Evolutionary conservation across 2,113 vertebrate genomes (phyloP).

Genomic region (Donacobius atricapilla): DNA sequence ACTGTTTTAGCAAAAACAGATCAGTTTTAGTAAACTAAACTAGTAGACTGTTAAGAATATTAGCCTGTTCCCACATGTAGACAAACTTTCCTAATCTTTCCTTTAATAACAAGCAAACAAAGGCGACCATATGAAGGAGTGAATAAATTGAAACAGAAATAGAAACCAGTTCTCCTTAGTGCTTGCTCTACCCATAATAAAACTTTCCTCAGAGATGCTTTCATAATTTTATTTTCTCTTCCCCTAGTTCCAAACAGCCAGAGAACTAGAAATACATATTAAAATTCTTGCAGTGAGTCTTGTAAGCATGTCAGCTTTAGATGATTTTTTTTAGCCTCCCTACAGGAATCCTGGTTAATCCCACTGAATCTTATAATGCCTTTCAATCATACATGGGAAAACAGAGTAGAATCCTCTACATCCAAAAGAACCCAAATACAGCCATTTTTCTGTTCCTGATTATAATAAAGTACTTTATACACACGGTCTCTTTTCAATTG

Average conservation of each 20-base stretch:
- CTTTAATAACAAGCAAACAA: not conserved
- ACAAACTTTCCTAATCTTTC: not conserved
- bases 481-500: not conserved
- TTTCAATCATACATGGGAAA: slow-evolving; percentile 41
- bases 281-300: slow-evolving; percentile 34
- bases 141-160: not conserved
- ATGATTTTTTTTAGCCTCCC: slow-evolving; percentile 29
- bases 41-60: not conserved
- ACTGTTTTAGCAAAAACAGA: not conserved
- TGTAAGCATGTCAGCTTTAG: slow-evolving; percentile 50
- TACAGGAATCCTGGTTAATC: slow-evolving; percentile 41
- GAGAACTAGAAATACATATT: slow-evolving; percentile 10
- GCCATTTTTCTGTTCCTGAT: not conserved
- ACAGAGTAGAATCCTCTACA: not conserved
- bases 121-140: not conserved
- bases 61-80: not conserved
- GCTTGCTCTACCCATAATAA: not conserved
- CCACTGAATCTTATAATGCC: slow-evolving; percentile 28
- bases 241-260: not conserved
- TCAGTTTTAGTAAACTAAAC: not conserved
- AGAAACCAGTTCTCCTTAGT: not conserved
- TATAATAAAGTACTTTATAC: not conserved
- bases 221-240: not conserved
- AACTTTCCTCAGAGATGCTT: slow-evolving; percentile 7
- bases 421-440: not conserved